Percentiles rank a stretch among this genome's conserved stretches.
Conservation (phyloP, 2,888 invertebrate genomes). For the Iphiclides podalirius region DNA sequence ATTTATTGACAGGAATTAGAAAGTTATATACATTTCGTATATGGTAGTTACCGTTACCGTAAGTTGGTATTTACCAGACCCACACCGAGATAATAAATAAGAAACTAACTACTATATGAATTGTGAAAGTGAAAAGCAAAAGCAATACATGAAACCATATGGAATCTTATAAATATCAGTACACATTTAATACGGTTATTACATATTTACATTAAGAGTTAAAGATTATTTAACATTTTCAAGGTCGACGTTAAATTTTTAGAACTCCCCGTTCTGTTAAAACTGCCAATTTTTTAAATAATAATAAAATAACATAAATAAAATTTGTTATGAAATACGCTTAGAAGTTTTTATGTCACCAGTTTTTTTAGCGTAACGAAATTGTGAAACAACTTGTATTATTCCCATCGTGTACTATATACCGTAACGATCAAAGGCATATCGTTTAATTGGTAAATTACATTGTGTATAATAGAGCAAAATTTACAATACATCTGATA, state of each 20-base stretch:
- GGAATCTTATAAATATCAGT: neutral
- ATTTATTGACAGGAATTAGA: no score
- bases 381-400: conserved; percentile 11
- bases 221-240: neutral
- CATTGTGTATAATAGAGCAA: conserved; percentile 5
- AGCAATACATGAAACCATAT: neutral
- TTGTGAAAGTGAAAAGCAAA: neutral
- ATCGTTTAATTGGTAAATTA: conserved; percentile 5
- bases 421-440: conserved; percentile 10
- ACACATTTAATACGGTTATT: neutral
- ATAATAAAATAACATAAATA: no score
- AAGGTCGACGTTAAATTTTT: neutral
- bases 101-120: no score
- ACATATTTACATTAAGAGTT: neutral
- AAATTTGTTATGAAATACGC: no score
- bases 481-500: neutral
- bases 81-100: no score
- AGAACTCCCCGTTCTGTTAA: no score
- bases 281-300: no score
- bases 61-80: no score
- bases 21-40: no score
- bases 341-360: no score
- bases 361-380: conserved; percentile 6
- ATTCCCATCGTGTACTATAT: conserved; percentile 7
- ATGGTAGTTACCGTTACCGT: no score